A percentile compares a stretch with the other conserved stretches of the same genome.
Evolutionary conservation across 2,888 invertebrate genomes (phyloP).

Genomic region (Notocelia uddmanniana): DNA sequence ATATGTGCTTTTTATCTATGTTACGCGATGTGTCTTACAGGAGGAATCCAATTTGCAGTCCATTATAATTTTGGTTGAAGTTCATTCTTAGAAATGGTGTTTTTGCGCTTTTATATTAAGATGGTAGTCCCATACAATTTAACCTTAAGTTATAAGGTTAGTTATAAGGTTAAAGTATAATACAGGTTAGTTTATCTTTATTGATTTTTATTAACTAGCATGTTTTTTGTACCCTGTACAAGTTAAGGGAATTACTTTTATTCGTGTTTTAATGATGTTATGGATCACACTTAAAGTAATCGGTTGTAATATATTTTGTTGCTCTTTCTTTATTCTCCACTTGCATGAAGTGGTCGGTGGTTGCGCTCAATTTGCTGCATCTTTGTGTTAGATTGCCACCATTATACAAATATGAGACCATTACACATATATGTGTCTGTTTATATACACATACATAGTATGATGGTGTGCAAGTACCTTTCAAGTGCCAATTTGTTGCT

Average conservation of each 20-base stretch:
- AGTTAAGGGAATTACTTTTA: neutral
- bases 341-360: constrained; percentile 23
- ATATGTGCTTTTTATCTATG: neutral
- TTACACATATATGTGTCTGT: constrained; percentile 13
- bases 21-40: neutral
- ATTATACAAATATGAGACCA: no score
- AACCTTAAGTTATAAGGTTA: no score
- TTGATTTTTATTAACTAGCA: no score
- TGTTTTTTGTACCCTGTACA: no score
- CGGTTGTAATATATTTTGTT: constrained; percentile 28
- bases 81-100: neutral
- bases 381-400: constrained; percentile 24
- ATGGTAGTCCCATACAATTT: neutral
- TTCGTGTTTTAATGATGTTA: constrained; percentile 4
- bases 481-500: constrained; percentile 20
- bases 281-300: constrained; percentile 4
- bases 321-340: constrained; percentile 29
- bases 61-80: neutral
- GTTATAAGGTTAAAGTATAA: no score
- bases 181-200: no score
- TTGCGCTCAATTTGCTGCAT: constrained; percentile 34
- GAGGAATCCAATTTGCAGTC: neutral
- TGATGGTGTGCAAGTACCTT: constrained; percentile 21
- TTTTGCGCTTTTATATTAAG: neutral
- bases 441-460: constrained; percentile 20